A percentile compares a stretch with the other conserved stretches of the same genome.
Conservation (phyloP, 2,888 invertebrate species). For the Drosophila paramelanica region DNA sequence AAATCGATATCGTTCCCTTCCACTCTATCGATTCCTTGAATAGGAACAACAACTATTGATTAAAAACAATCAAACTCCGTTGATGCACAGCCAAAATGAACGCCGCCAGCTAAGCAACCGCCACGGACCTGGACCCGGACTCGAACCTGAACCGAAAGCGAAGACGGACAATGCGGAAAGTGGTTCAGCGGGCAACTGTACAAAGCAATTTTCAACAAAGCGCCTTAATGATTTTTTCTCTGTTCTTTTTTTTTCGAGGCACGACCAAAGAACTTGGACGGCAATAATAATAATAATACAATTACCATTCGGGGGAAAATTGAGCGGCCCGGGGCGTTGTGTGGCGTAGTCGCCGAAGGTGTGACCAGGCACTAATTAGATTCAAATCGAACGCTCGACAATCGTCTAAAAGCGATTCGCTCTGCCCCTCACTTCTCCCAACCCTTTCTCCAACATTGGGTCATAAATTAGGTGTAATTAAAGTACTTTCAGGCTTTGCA, state of each 20-base stretch:
- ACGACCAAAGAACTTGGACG: conserved; percentile 27
- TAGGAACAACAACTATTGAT: conserved; percentile 38
- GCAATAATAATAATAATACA: conserved; percentile 55
- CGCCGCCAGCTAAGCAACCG: conserved; percentile 46
- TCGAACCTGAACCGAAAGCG: not conserved
- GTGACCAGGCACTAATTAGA: conserved; percentile 64
- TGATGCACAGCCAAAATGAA: conserved; percentile 15
- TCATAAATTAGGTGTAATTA: conserved; percentile 76
- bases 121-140: not conserved
- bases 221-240: conserved; percentile 45
- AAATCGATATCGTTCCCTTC: conserved; percentile 24
- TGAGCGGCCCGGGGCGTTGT: conserved; percentile 31
- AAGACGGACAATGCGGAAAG: conserved; percentile 6
- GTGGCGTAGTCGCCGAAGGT: conserved; percentile 33
- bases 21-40: conserved; percentile 42
- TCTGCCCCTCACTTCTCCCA: not conserved
- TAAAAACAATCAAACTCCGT: conserved; percentile 43
- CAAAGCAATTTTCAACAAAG: conserved; percentile 50
- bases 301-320: conserved; percentile 46
- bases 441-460: conserved; percentile 29
- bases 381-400: conserved; percentile 41
- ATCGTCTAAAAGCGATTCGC: conserved; percentile 13
- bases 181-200: not conserved
- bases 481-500: conserved; percentile 70
- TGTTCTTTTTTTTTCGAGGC: conserved; percentile 15